These are phyloP conservation scores for Idaea dimidiata DNA, from an alignment of 2,888 invertebrate species.

Conservation along the genomic window DNA sequence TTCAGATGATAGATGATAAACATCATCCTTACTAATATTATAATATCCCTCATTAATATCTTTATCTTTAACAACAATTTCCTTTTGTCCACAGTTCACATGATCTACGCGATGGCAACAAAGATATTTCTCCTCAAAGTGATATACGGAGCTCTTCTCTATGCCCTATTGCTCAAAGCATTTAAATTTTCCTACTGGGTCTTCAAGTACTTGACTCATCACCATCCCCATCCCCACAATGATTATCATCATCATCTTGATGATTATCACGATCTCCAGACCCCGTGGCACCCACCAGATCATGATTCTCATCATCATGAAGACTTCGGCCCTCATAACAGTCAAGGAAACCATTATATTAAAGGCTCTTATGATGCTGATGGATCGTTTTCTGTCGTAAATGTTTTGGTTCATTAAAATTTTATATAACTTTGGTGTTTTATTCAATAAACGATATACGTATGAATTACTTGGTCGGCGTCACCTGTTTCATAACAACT, in stretches of 20 bases:
- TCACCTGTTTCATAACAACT: too few relatives aligned
- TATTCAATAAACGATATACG: too few relatives aligned
- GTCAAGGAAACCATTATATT: neutral
- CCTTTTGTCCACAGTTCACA: slow-evolving; percentile 62
- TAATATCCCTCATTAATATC: neutral
- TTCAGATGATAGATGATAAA: too few relatives aligned
- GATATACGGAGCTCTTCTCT: slow-evolving; percentile 64
- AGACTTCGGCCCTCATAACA: slow-evolving; percentile 24
- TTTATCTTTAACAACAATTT: slow-evolving; percentile 11
- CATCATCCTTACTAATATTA: too few relatives aligned
- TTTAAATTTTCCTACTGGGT: slow-evolving; percentile 70
- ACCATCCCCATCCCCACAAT: slow-evolving; percentile 27
- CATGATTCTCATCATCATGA: neutral
- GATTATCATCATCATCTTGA: slow-evolving; percentile 30
- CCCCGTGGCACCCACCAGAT: neutral
- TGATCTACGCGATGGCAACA: slow-evolving; percentile 67
- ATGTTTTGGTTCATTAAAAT: neutral
- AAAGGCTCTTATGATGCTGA: slow-evolving; percentile 58
- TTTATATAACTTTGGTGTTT: neutral
- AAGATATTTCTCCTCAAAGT: slow-evolving; percentile 66
- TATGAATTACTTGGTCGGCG: too few relatives aligned
- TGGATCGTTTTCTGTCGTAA: slow-evolving; percentile 60
- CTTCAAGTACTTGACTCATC: slow-evolving; percentile 55
- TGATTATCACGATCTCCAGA: slow-evolving; percentile 21
- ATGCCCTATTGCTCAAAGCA: slow-evolving; percentile 52